Evolutionary conservation across 1,140 invertebrate species (phyloP).

Genomic region (Rhynchophorus ferrugineus): DNA sequence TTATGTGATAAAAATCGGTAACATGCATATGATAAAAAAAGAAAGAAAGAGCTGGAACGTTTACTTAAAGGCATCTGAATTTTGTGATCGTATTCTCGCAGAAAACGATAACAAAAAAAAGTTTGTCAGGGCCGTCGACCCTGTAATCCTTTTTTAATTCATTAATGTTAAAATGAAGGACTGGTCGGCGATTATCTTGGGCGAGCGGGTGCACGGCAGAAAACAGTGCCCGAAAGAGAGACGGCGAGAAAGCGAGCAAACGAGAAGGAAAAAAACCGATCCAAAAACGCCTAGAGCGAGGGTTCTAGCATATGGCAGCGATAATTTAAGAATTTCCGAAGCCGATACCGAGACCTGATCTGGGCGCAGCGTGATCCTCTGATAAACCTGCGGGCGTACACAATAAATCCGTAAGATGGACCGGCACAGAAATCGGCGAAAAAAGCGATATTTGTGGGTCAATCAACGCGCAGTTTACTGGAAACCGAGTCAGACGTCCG

Average conservation of each 20-base stretch:
- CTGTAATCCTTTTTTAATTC: constrained; percentile 11
- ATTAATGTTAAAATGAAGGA: constrained; percentile 17
- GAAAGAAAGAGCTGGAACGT: no score
- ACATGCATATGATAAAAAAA: no score
- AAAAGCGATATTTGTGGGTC: constrained; percentile 6
- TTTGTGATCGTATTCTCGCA: no score
- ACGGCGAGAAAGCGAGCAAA: not conserved
- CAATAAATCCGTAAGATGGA: constrained; percentile 10
- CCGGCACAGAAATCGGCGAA: constrained; percentile 4
- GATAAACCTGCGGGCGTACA: constrained; percentile 21
- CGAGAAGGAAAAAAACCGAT: constrained; percentile 2
- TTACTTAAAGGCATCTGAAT: no score
- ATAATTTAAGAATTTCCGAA: constrained; percentile 22
- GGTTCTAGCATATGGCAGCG: constrained; percentile 17
- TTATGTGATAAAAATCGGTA: no score
- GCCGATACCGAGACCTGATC: constrained; percentile 22
- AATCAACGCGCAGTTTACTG: constrained; percentile 1
- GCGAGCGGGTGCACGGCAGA: constrained; percentile 4
- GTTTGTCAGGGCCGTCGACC: constrained; percentile 1
- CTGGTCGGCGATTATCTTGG: constrained; percentile 14
- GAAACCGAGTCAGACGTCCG: not conserved
- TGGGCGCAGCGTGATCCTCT: constrained; percentile 14
- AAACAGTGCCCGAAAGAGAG: no score
- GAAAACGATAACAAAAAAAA: no score
- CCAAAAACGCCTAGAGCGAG: constrained; percentile 7